phyloP scores from a whole-genome alignment of 2,888 invertebrate genomes.

The Aquatica leii region DNA sequence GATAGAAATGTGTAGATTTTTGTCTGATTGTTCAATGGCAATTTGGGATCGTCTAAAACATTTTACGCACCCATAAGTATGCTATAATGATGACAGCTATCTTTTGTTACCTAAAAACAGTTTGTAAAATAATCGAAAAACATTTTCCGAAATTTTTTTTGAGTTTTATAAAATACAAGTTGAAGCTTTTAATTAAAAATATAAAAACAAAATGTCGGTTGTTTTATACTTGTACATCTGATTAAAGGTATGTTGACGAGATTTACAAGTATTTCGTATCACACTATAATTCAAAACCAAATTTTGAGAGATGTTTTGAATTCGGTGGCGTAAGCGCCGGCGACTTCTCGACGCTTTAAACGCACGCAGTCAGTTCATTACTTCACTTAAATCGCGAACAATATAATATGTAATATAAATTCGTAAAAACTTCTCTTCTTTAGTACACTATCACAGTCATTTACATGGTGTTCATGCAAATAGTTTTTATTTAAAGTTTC shows the following conservation, averaged over 20 bases:
- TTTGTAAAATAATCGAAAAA: background rate
- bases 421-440: constrained; percentile 52
- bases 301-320: constrained; percentile 22
- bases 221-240: background rate
- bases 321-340: constrained; percentile 17
- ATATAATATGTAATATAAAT: constrained; percentile 36
- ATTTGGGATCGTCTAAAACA: background rate
- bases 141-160: constrained; percentile 1
- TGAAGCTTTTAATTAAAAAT: constrained; percentile 4
- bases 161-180: background rate
- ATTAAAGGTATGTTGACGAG: background rate
- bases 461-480: constrained; percentile 59
- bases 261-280: background rate
- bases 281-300: constrained; percentile 12
- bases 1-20: background rate
- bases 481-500: constrained; percentile 28
- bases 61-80: constrained; percentile 2
- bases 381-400: constrained; percentile 33
- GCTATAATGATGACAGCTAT: background rate
- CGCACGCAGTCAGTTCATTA: constrained; percentile 15
- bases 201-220: constrained; percentile 8
- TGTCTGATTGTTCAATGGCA: background rate
- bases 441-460: constrained; percentile 63
- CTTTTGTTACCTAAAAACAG: background rate
- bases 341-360: constrained; percentile 3